Evolutionary conservation across 2,888 invertebrate genomes (phyloP), one percentile per base, ranked within the genome.

Genomic region (Ochlodes sylvanus): DNA sequence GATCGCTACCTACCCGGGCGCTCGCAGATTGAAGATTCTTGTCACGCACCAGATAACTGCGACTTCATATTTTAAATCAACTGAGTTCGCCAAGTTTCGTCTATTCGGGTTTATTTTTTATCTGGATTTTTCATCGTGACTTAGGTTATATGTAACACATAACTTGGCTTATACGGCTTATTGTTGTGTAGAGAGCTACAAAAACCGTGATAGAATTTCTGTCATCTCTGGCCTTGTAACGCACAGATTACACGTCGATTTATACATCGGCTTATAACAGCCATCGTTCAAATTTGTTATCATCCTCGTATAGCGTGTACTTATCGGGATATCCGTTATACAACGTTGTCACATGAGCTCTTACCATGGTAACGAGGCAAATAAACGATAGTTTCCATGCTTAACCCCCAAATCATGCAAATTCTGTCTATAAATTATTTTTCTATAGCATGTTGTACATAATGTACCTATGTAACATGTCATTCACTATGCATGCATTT

Each of bases 1-100:
- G 38, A 38, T 38, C 27, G 27, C 38, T 38, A 38, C 38, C 38
- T 12, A 38, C 38, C 10, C 12, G 10, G 12, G 38, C 38, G 9
- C 10, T 10, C 17, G 2, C 17, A 21, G 19, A 10, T 57, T 14
- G 6, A 12, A 57, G 38, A 57, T 57, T 57, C 21, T 7, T 2
- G 14, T 21, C 57, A 57, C 57, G 57, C 41, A 19, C 57, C 21
- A 38, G 42, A 57, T 57, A 57, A 57, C 38, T 38, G 12, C 38
- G 38, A 38, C 10, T 38, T 34, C 41, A 42, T 57, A 57, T 57
- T 57, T 57, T 57, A 57, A 41, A 41, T 32, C 41, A 41, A 57
- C 38, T 42, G 57, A 21, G 19, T 57, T 21, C 57, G 38, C 38
- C 38, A 38, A 12, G 38, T 12, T 38, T 38, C 19, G 38, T 19